A percentile compares a stretch with the other conserved stretches of the same genome.
phyloP scores from a whole-genome alignment of 2,888 invertebrate genomes.

The Phasia obesa region DNA sequence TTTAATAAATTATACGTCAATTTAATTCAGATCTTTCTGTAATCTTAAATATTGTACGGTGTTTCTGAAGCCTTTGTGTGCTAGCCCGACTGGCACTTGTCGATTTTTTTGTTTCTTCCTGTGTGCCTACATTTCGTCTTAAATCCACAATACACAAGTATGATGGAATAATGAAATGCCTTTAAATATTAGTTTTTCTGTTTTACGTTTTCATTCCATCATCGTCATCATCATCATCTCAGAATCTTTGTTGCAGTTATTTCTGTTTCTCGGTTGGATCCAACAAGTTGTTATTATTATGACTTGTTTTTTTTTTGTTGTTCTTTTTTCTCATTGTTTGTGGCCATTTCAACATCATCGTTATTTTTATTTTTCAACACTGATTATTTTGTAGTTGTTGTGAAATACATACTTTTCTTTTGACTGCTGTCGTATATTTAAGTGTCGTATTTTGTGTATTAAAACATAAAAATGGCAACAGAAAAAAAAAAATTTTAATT shows the following conservation, averaged over 20 bases:
- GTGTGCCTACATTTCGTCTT: not conserved
- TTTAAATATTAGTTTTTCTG: constrained; percentile 47
- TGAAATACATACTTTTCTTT: not conserved
- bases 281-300: constrained; percentile 63
- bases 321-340: not conserved
- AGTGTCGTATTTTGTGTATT: constrained; percentile 52
- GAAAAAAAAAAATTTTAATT: not conserved
- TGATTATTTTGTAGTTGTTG: constrained; percentile 16
- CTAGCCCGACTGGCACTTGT: too few relatives aligned
- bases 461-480: constrained; percentile 38
- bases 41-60: too few relatives aligned
- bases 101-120: not conserved
- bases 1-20: too few relatives aligned
- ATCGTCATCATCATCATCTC: constrained; percentile 16
- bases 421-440: constrained; percentile 26
- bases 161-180: constrained; percentile 51
- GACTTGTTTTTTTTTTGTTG: constrained; percentile 27
- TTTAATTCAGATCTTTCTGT: too few relatives aligned
- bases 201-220: constrained; percentile 48
- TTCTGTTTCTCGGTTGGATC: constrained; percentile 36
- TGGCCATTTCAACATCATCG: constrained; percentile 28
- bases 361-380: constrained; percentile 30
- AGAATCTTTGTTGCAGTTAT: constrained; percentile 16
- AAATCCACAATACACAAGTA: constrained; percentile 1
- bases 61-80: too few relatives aligned